phyloP scores from a whole-genome alignment of 2,113 vertebrate species.

The Sciurus niger region DNA sequence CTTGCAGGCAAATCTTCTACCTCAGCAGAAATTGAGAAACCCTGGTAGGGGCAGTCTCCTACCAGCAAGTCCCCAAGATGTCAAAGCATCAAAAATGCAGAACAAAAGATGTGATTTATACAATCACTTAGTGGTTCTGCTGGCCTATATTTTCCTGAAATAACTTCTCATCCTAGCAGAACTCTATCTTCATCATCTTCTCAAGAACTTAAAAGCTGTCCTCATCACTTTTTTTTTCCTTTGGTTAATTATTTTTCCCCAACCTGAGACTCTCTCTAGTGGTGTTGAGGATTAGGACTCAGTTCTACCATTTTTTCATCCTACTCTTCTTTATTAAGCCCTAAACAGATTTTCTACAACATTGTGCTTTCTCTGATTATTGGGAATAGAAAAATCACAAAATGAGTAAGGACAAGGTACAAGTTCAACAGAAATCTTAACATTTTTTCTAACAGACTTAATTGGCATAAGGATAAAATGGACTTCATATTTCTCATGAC shows the following conservation, averaged over 20 bases:
- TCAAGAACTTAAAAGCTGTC: background rate
- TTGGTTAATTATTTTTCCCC: background rate
- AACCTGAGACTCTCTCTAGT: background rate
- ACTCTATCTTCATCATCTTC: background rate
- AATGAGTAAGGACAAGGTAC: background rate
- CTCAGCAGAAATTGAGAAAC: background rate
- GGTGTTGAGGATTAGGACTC: background rate
- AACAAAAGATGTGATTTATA: background rate
- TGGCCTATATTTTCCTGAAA: background rate
- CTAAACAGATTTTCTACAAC: slow-evolving; percentile 4
- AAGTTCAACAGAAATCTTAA: background rate
- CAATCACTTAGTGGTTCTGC: background rate
- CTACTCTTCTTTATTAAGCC: background rate
- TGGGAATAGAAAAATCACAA: background rate
- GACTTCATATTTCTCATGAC: background rate
- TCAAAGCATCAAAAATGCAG: background rate
- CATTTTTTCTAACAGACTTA: background rate
- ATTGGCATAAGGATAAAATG: background rate
- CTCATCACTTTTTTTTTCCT: background rate
- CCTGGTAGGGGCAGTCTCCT: background rate
- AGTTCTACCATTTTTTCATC: background rate
- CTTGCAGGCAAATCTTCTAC: background rate
- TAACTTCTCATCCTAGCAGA: background rate
- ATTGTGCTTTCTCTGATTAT: background rate
- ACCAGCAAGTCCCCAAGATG: background rate